A percentile compares a stretch with the other conserved stretches of the same genome.
phyloP scores from a whole-genome alignment of 1,140 invertebrate species.

The Drosophila murphyi region DNA sequence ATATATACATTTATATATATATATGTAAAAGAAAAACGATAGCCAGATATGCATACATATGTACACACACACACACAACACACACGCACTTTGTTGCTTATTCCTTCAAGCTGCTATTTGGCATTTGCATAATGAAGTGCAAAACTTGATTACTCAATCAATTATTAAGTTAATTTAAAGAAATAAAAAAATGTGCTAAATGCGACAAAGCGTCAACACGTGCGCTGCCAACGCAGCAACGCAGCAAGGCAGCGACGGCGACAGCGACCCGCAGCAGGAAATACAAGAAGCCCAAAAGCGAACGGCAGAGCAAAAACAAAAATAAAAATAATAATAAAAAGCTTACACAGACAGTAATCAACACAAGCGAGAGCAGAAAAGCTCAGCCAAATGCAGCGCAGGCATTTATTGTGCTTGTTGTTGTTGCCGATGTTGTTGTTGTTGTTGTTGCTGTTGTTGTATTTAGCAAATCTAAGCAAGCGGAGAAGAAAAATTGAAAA shows the following conservation, averaged over 20 bases:
- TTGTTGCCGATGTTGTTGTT: slow-evolving; percentile 1
- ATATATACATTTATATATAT: too few species aligned
- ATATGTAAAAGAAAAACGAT: too few species aligned
- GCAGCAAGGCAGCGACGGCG: neutral
- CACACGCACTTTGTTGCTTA: neutral
- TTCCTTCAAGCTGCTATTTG: neutral
- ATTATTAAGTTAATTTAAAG: slow-evolving; percentile 58
- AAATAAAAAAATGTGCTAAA: slow-evolving; percentile 20
- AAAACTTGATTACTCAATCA: slow-evolving; percentile 29
- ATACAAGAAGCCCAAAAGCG: slow-evolving; percentile 59
- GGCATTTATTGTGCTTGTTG: slow-evolving; percentile 37
- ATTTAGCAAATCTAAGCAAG: slow-evolving; percentile 69
- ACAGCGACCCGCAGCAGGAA: slow-evolving; percentile 48
- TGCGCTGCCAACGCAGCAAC: slow-evolving; percentile 53
- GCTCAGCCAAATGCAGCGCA: slow-evolving; percentile 39
- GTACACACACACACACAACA: too few species aligned
- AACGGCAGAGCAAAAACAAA: slow-evolving; percentile 17
- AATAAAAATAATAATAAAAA: slow-evolving; percentile 20
- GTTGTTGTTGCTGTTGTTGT: slow-evolving; percentile 29
- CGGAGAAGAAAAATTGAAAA: slow-evolving; percentile 70
- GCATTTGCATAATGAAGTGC: neutral
- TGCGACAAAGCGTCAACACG: slow-evolving; percentile 52
- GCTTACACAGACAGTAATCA: slow-evolving; percentile 15
- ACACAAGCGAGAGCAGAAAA: slow-evolving; percentile 14
- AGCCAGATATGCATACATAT: slow-evolving; percentile 5